These are phyloP conservation scores for Adrianichthys oophorus DNA, from an alignment of 2,797 vertebrate genomes.

Conservation along the genomic window DNA sequence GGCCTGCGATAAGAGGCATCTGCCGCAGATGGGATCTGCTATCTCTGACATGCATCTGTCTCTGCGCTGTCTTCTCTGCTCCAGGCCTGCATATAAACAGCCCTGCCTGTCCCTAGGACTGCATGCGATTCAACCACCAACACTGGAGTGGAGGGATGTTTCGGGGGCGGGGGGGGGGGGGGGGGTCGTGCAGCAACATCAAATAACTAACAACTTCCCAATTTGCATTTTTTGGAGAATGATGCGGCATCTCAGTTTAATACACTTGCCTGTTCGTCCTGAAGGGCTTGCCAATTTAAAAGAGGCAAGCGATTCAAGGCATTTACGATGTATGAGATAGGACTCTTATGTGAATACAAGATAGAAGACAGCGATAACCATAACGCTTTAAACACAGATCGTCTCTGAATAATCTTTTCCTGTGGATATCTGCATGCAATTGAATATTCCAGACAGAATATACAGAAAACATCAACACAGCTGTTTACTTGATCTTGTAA, in stretches of 20 bases:
- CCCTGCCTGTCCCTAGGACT: conserved; percentile 75
- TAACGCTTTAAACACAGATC: conserved; percentile 58
- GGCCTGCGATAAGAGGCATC: conserved; percentile 74
- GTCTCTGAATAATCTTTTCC: conserved; percentile 63
- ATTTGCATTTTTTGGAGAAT: conserved; percentile 79
- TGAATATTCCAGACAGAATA: conserved; percentile 20
- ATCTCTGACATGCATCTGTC: conserved; percentile 86
- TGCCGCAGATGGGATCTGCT: conserved; percentile 81
- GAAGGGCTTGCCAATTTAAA: conserved; percentile 70
- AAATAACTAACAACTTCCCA: conserved; percentile 81
- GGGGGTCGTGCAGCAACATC: conserved; percentile 70
- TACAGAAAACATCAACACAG: conserved; percentile 39
- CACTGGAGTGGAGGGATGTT: conserved; percentile 73
- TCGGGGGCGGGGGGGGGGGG: conserved; percentile 56
- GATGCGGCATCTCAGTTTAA: conserved; percentile 59
- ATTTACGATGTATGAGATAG: conserved; percentile 71
- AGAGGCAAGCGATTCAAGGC: conserved; percentile 71
- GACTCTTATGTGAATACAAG: conserved; percentile 70
- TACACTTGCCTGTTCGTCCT: conserved; percentile 69
- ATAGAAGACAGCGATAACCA: conserved; percentile 67
- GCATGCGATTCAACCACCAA: conserved; percentile 76
- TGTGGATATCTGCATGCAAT: conserved; percentile 50
- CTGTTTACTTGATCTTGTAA: conserved; percentile 43
- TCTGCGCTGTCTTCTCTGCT: conserved; percentile 78
- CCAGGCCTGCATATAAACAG: conserved; percentile 81